Conservation (phyloP, 2,797 vertebrate species). For the Arctocebus calabarensis region DNA sequence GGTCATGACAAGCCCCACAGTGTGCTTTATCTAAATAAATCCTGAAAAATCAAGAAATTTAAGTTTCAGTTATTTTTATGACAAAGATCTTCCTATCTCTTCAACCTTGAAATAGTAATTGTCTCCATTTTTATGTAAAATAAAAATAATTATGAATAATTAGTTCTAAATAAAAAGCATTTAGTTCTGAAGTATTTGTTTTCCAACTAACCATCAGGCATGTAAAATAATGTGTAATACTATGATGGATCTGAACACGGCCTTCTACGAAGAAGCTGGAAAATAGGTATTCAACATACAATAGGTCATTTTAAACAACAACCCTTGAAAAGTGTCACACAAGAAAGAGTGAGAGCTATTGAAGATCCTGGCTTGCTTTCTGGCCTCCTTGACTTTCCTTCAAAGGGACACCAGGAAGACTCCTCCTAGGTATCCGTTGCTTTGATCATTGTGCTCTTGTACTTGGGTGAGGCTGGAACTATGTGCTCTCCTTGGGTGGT, state of each 20-base stretch:
- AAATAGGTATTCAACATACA: conserved; percentile 85
- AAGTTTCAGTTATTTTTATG: conserved; percentile 61
- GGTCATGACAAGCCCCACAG: conserved; percentile 24
- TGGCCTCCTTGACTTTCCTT: conserved; percentile 81
- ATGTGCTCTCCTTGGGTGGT: conserved; percentile 95
- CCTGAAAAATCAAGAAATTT: conserved; percentile 63
- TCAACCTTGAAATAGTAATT: conserved; percentile 72
- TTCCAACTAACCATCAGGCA: conserved; percentile 86
- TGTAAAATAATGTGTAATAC: conserved; percentile 88
- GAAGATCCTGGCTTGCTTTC: conserved; percentile 84
- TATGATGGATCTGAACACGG: conserved; percentile 83
- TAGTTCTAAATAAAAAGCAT: conserved; percentile 86
- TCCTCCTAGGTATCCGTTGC: conserved; percentile 60
- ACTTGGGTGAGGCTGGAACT: conserved; percentile 81
- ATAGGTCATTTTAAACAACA: conserved; percentile 62
- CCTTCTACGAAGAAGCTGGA: conserved; percentile 85
- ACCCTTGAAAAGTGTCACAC: conserved; percentile 81
- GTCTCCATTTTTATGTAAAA: conserved; percentile 81
- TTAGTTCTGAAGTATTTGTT: conserved; percentile 86
- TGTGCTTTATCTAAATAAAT: conserved; percentile 85
- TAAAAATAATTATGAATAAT: conserved; percentile 85
- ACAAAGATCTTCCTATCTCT: conserved; percentile 45
- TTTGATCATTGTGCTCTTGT: conserved; percentile 88
- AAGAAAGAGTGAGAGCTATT: conserved; percentile 83
- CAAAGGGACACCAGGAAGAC: conserved; percentile 75